phyloP scores from a whole-genome alignment of 2,888 invertebrate genomes.

The Microplitis manilae region DNA sequence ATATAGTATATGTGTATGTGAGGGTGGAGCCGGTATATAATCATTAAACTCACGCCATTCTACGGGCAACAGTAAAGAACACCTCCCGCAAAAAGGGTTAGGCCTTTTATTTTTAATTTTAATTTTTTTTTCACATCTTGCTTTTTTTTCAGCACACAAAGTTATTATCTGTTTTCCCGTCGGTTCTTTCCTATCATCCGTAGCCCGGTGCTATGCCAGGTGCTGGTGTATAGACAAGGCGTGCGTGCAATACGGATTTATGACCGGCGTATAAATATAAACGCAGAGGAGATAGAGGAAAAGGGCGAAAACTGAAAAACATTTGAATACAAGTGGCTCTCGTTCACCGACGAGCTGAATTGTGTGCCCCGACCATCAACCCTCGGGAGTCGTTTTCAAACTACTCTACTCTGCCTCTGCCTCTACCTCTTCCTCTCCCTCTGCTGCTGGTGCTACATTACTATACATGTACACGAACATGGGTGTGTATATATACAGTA shows the following conservation, averaged over 20 bases:
- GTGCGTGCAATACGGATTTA: conserved; percentile 19
- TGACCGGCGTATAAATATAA: not conserved
- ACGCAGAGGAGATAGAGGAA: not conserved
- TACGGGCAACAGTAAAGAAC: conserved; percentile 25
- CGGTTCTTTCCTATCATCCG: conserved; percentile 13
- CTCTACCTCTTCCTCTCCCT: not conserved
- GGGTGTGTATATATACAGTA: not conserved
- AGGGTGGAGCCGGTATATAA: conserved; percentile 45
- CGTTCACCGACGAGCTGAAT: conserved; percentile 38
- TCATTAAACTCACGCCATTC: conserved; percentile 54
- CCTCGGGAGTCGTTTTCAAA: conserved; percentile 40
- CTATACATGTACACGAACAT: not conserved
- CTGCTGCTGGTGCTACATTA: not conserved
- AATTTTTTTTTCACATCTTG: not conserved
- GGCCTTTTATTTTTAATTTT: not conserved
- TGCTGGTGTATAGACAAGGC: conserved; percentile 17
- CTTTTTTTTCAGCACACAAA: not conserved
- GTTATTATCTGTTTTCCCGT: conserved; percentile 24
- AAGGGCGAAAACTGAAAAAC: conserved; percentile 38
- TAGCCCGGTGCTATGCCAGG: not conserved
- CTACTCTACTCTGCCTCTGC: conserved; percentile 17
- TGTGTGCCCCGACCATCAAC: conserved; percentile 32
- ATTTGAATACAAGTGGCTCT: conserved; percentile 52
- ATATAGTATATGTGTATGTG: conserved; percentile 19
- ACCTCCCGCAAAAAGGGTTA: conserved; percentile 10